Percentiles rank a stretch among this genome's conserved stretches.
These are phyloP conservation scores for Pemphredon lugubris DNA, from an alignment of 2,888 invertebrate species.

Conservation along the genomic window DNA sequence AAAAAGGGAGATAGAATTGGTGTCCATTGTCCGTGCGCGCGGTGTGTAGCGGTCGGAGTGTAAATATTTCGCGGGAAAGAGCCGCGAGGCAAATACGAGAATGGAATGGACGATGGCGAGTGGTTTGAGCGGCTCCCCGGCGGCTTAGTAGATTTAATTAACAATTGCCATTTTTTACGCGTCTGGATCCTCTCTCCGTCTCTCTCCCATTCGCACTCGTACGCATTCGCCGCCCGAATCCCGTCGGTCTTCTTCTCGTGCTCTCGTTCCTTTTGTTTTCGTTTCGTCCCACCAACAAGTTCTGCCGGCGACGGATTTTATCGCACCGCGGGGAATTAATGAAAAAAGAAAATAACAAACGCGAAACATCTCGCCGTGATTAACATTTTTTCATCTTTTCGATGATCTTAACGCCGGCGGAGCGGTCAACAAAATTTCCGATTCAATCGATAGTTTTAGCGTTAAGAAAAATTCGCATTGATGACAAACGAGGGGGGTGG, in stretches of 20 bases:
- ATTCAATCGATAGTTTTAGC: background rate
- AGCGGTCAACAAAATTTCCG: background rate
- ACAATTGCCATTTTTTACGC: constrained; percentile 73
- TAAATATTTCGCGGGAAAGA: constrained; percentile 62
- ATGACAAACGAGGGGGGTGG: background rate
- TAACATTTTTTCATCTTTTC: background rate
- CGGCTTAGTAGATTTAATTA: constrained; percentile 75
- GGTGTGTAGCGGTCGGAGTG: constrained; percentile 16
- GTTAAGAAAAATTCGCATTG: background rate
- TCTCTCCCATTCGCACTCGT: constrained; percentile 2
- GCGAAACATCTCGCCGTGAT: background rate
- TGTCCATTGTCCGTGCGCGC: constrained; percentile 1
- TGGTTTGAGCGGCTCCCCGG: constrained; percentile 43
- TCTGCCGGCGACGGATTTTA: constrained; percentile 13
- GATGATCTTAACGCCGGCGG: background rate
- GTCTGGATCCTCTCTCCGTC: constrained; percentile 57
- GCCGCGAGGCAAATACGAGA: constrained; percentile 63
- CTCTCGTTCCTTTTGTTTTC: constrained; percentile 10
- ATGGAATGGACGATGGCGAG: constrained; percentile 53
- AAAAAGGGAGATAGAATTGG: constrained; percentile 1
- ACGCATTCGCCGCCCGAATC: background rate
- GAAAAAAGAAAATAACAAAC: background rate
- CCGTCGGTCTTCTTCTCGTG: background rate
- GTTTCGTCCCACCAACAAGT: background rate
- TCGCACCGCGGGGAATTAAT: constrained; percentile 2